Evolutionary conservation across 2,888 invertebrate species (phyloP).

Genomic region (Oxyscelio sp.): DNA sequence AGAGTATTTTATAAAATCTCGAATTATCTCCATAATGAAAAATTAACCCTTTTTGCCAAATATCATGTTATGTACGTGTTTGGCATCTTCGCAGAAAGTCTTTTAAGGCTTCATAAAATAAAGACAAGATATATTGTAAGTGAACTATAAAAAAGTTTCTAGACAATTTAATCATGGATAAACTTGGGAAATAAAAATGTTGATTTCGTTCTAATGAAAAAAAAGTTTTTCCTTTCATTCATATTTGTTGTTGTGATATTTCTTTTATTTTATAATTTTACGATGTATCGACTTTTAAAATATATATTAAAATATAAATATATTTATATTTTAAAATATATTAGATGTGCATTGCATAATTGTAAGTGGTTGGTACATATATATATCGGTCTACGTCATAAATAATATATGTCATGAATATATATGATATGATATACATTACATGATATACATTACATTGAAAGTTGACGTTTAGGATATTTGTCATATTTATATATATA

Average conservation of each 20-base stretch:
- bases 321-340: too few relatives aligned
- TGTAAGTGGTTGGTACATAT: too few relatives aligned
- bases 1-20: constrained; percentile 12
- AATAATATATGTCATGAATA: too few relatives aligned
- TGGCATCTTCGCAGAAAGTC: neutral
- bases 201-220: neutral
- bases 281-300: too few relatives aligned
- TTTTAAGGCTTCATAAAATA: neutral
- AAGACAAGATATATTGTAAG: neutral
- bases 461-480: too few relatives aligned
- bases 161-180: neutral
- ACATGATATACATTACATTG: too few relatives aligned
- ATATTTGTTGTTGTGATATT: constrained; percentile 16
- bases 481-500: too few relatives aligned
- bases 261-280: too few relatives aligned
- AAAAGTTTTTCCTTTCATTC: neutral
- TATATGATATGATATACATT: too few relatives aligned
- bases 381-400: too few relatives aligned
- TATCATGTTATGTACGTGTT: neutral
- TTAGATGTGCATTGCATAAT: too few relatives aligned
- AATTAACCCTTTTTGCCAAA: constrained; percentile 12
- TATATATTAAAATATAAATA: too few relatives aligned
- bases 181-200: neutral
- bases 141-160: constrained; percentile 1
- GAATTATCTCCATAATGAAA: neutral